phyloP scores from a whole-genome alignment of 2,113 vertebrate genomes.

The Proteles cristata region DNA sequence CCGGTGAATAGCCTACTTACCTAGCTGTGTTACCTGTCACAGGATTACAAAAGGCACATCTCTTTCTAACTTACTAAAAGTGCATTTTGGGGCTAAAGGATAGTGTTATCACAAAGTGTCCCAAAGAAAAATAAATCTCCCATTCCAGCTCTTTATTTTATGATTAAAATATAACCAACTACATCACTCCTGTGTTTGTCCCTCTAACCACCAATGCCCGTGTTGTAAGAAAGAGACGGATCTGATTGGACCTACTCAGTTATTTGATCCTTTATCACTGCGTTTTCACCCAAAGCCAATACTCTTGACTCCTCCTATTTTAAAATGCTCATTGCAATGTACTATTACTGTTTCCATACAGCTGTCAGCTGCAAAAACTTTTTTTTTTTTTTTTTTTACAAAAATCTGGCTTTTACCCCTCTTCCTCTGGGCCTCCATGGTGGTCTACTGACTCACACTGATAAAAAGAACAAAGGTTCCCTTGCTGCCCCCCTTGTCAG shows the following conservation, averaged over 20 bases:
- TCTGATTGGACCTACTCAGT: background rate
- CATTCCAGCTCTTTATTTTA: background rate
- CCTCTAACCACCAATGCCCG: background rate
- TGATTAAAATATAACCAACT: background rate
- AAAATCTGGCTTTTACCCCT: slow-evolving; percentile 66
- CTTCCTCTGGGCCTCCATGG: background rate
- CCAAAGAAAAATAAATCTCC: background rate
- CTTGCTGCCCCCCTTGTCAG: background rate
- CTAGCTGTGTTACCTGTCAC: background rate
- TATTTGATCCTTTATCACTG: background rate
- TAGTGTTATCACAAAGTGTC: background rate
- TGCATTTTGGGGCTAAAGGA: background rate
- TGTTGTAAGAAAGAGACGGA: background rate
- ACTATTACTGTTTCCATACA: slow-evolving; percentile 66
- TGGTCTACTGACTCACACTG: background rate
- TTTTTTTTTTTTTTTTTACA: slow-evolving; percentile 65
- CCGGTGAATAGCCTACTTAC: background rate
- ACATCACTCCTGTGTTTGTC: background rate
- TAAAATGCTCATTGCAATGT: slow-evolving; percentile 49
- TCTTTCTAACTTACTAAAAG: background rate
- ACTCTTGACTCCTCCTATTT: slow-evolving; percentile 61
- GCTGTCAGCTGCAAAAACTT: slow-evolving; percentile 81
- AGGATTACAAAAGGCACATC: background rate
- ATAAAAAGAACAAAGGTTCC: background rate
- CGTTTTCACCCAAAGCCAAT: slow-evolving; percentile 65